Base-by-base conservation (phyloP, 1,140 invertebrate species). In the Diachasmimorpha longicaudata region DNA sequence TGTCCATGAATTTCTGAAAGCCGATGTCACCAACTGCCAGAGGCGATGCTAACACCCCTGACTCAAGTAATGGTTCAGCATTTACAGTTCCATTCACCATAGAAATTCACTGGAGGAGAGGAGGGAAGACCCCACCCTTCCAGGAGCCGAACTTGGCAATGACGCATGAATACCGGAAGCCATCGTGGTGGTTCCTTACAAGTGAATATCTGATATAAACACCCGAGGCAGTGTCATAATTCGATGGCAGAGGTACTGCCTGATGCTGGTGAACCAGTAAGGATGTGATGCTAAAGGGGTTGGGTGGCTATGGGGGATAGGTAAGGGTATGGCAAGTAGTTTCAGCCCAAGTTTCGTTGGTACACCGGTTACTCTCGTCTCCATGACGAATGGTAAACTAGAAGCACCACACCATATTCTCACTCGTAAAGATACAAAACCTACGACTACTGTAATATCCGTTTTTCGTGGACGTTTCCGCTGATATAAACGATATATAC, bases 1-100 rank as follows among this genome's bases (percentile, higher is more conserved):
- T 63, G 75, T 75, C 76, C 37, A 75, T 76, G 66, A 58, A 31
- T 70, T 63, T 70, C 70, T 72, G 76, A 80, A 81, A 78, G 80
- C 81, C 81, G 81, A 85, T 81, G 84, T 85, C 84, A 84, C 81
- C 81, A 81, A 85, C 80, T 83, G 81, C 78, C 82, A 77, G 80
- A 80, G 25, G 77, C n/a, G 72, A 70, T 80, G 79, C 63, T 42
- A 72, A 72, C 55, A 42, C 71, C 10, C 55, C 78, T 70, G 80
- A 83, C 79, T 82, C 77, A 76, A 39, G 79, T 81, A 84, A 84
- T 80, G 75, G 78, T 76, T 71, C 46, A 58, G 52, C 70, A 76
- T 76, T 76, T 70, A 76, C 74, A 66, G 74, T 71, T 36, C 68
- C 31, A 76, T 71, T 76, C 74, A 76, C 46, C 68, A 71, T 68